Percentiles rank a stretch among this genome's conserved stretches.
Conservation (phyloP, 2,113 vertebrate species). For the Nerophis lumbriciformis region DNA sequence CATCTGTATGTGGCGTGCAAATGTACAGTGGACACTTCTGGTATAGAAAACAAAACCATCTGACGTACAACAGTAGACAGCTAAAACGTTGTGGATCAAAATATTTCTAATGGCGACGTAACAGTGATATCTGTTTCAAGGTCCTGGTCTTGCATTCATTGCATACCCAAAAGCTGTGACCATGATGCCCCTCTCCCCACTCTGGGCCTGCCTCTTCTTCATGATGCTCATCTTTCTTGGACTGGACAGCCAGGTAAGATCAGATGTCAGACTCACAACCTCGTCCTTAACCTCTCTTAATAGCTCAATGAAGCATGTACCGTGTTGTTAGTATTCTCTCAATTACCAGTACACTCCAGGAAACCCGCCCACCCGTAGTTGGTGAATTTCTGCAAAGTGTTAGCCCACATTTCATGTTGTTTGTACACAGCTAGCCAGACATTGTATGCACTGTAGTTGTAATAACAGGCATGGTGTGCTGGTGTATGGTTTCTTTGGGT, state of each 20-base stretch:
- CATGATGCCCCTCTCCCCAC: conserved; percentile 96
- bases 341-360: too few species aligned
- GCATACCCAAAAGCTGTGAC: conserved; percentile 98
- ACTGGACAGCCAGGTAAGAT: conserved; percentile 91
- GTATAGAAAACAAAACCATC: neutral
- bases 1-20: neutral
- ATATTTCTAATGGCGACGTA: neutral
- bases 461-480: too few species aligned
- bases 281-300: too few species aligned
- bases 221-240: conserved; percentile 99
- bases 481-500: too few species aligned
- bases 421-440: too few species aligned
- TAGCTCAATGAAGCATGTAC: too few species aligned
- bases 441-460: too few species aligned
- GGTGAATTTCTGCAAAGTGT: too few species aligned
- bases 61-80: neutral
- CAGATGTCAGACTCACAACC: neutral
- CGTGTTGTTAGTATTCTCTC: too few species aligned
- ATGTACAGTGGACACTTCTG: neutral
- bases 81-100: neutral
- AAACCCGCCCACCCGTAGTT: too few species aligned
- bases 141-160: conserved; percentile 95
- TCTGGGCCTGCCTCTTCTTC: conserved; percentile 97
- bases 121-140: conserved; percentile 53
- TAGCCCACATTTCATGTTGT: too few species aligned